Evolutionary conservation across 2,797 vertebrate species (phyloP), one percentile per base, ranked within the genome.

Genomic region (Sandelia bainsii): DNA sequence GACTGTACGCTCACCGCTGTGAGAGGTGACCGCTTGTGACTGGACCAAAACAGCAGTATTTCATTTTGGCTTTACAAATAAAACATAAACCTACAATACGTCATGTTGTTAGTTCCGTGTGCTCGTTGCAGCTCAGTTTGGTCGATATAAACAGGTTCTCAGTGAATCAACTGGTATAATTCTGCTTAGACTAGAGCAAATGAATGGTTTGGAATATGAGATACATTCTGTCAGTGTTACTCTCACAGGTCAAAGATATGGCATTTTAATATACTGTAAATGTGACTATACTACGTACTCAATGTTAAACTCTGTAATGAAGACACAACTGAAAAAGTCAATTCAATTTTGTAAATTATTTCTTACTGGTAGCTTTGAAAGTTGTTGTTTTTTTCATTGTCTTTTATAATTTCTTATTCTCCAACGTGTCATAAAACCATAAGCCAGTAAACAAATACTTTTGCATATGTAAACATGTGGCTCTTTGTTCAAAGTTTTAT

Each of bases 261-360:
- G 62, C 49, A 37, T 84, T 90, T 90, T 78, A 89, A 74, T 86
- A 87, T 87, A 56, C 50, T 89, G 86, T 91, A 87, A 82, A 88
- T 90, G 87, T 90, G 80, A 45, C 81, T 85, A 81, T 88, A 86
- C 81, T 80, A 85, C 79, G 83, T 74, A 59, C 70, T 85, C 81
- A 84, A 85, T 87, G 89, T 90, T 91, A 39, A 87, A 84, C 70
- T 81, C 78, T 82, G 83, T 84, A 78, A 83, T 73, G 20, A 84
- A 81, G 77, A 85, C 75, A 81, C 80, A 71, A 74, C 53, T 58
- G 74, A 81, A 87, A 79, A 75, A 72, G 61, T 80, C 79, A 79
- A 86, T 74, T 78, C 82, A 54, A 61, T 86, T 91, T 92, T 92
- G 82, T 92, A 89, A 87, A 90, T 80, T 56, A 84, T 88, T 90